These are phyloP conservation scores for Agonopterix heracliana DNA, from an alignment of 2,888 invertebrate genomes.

Conservation along the genomic window DNA sequence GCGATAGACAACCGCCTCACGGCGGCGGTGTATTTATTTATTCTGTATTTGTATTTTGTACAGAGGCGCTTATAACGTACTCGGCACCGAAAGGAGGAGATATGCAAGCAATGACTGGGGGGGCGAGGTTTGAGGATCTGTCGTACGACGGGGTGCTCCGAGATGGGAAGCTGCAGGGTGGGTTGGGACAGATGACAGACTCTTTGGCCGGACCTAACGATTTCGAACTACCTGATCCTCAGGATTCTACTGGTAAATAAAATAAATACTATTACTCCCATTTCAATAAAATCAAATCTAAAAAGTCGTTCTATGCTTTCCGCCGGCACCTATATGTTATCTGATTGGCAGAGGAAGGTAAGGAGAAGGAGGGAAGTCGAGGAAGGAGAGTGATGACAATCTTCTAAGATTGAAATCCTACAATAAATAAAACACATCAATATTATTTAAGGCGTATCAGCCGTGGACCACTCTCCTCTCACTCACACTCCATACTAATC, in stretches of 20 bases:
- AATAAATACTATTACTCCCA: neutral
- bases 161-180: constrained; percentile 76
- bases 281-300: neutral
- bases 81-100: constrained; percentile 80
- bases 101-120: constrained; percentile 79
- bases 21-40: constrained; percentile 40
- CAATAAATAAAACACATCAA: too few species aligned
- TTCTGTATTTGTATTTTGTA: constrained; percentile 49
- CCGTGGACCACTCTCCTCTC: too few species aligned
- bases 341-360: too few species aligned
- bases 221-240: constrained; percentile 76
- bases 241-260: constrained; percentile 72
- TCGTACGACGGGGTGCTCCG: constrained; percentile 85
- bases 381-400: too few species aligned
- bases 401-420: too few species aligned
- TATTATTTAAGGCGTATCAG: too few species aligned
- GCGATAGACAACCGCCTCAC: constrained; percentile 32
- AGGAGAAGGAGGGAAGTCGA: too few species aligned
- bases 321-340: neutral
- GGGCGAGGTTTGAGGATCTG: constrained; percentile 83
- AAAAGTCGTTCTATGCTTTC: neutral
- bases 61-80: constrained; percentile 82
- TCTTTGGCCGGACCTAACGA: constrained; percentile 82
- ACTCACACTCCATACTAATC: too few species aligned
- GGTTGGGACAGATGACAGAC: constrained; percentile 90